Evolutionary conservation across 1,140 invertebrate species (phyloP).

Genomic region (Melanaphis sacchari): DNA sequence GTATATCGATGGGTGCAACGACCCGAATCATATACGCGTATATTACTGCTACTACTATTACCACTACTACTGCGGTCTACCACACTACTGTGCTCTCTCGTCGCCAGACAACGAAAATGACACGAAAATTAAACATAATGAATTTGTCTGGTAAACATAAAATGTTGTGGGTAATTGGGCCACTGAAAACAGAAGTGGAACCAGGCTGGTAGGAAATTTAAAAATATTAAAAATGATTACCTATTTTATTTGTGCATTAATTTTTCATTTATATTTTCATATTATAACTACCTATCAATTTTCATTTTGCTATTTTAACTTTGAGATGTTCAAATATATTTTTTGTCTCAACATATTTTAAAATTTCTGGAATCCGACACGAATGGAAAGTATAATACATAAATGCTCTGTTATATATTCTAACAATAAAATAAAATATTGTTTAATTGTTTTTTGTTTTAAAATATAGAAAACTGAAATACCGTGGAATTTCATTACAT

Average conservation of each 20-base stretch:
- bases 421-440: background rate
- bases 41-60: background rate
- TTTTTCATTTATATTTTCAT: too few species aligned
- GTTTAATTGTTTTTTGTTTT: background rate
- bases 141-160: background rate
- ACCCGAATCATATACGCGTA: constrained; percentile 5
- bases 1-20: constrained; percentile 37
- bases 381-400: background rate
- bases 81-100: background rate
- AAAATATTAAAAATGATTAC: too few species aligned
- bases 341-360: background rate
- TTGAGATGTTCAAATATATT: background rate
- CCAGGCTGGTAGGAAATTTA: background rate
- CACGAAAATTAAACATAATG: background rate
- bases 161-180: background rate
- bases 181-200: background rate
- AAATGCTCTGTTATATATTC: background rate
- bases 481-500: background rate
- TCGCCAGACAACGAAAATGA: background rate
- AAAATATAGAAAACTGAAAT: background rate
- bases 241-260: background rate
- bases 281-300: background rate
- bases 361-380: background rate
- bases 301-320: background rate
- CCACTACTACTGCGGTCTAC: background rate